These are phyloP conservation scores for Gallinago paraguaiae DNA, from an alignment of 2,113 vertebrate genomes.

Conservation along the genomic window DNA sequence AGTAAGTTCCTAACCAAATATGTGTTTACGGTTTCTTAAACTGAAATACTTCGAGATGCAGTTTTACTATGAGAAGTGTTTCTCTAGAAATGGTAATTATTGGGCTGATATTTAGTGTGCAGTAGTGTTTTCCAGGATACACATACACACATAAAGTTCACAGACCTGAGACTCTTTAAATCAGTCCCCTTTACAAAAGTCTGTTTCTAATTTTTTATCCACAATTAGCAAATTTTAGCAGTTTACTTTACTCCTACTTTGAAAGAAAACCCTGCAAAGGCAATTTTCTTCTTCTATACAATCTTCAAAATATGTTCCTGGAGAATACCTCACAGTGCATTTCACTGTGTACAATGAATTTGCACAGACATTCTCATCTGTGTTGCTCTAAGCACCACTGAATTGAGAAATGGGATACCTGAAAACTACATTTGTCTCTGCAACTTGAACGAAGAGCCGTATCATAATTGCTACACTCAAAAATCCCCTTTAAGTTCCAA, in stretches of 20 bases:
- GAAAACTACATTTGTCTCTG: neutral
- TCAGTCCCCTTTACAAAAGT: neutral
- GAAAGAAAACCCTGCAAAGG: neutral
- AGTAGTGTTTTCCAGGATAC: neutral
- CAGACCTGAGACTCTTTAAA: neutral
- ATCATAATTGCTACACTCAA: neutral
- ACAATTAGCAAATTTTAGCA: neutral
- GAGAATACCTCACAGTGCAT: neutral
- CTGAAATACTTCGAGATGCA: neutral
- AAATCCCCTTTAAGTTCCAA: neutral
- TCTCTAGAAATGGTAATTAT: neutral
- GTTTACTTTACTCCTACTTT: neutral
- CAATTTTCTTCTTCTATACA: neutral
- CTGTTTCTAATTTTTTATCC: neutral
- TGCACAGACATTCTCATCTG: neutral
- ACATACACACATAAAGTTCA: neutral
- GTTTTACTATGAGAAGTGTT: neutral
- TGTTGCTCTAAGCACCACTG: neutral
- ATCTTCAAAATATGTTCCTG: neutral
- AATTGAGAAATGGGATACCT: neutral
- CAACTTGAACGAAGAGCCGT: neutral
- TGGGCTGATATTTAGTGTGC: neutral
- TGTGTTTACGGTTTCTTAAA: neutral
- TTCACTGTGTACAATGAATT: neutral
- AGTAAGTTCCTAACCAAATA: neutral